Percentiles rank a stretch among this genome's conserved stretches.
Evolutionary conservation across 2,888 invertebrate species (phyloP).

Genomic region (Lasioglossum figueresi): DNA sequence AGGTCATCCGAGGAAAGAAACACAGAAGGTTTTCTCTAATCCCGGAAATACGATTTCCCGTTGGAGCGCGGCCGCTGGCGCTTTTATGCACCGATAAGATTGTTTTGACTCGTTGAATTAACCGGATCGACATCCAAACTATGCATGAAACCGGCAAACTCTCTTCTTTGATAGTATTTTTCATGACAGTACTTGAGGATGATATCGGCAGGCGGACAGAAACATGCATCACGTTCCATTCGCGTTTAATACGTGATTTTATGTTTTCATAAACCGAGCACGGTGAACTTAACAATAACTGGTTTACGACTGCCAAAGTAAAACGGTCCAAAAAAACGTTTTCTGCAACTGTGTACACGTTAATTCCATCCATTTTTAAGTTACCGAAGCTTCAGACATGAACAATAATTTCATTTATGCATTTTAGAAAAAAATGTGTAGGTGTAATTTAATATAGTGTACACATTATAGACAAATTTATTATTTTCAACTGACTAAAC

Average conservation of each 20-base stretch:
- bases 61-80: background rate
- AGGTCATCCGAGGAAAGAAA: background rate
- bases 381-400: no score
- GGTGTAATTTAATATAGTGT: no score
- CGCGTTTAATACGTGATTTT: constrained; percentile 2
- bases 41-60: constrained; percentile 13
- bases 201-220: background rate
- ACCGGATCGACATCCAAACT: background rate
- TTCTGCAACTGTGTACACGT: background rate
- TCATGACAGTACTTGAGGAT: background rate
- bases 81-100: constrained; percentile 13
- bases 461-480: no score
- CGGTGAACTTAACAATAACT: background rate
- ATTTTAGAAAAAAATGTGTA: no score
- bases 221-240: background rate
- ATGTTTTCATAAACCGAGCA: background rate
- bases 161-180: background rate
- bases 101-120: constrained; percentile 27
- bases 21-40: background rate
- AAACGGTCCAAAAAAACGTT: background rate
- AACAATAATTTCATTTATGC: no score
- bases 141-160: background rate
- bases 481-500: no score
- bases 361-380: background rate
- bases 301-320: background rate